Conservation (phyloP, 1,140 invertebrate genomes). For the Nasonia vitripennis region DNA sequence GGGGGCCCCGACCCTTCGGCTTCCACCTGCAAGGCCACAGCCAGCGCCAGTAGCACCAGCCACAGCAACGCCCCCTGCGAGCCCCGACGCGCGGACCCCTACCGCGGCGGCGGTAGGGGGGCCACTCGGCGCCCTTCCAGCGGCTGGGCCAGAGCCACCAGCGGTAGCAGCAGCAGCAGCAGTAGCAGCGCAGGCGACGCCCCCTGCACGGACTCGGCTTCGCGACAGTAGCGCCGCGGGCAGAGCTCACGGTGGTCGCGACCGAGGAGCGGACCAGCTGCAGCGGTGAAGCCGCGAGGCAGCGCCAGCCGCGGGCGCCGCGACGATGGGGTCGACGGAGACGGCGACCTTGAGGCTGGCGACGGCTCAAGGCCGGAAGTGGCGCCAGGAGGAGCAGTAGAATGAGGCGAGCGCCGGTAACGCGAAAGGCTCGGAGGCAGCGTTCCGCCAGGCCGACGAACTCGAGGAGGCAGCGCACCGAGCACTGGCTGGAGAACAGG, state of each 20-base stretch:
- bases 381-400: not conserved
- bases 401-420: not conserved
- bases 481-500: conserved; percentile 47
- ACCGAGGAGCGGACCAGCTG: not conserved
- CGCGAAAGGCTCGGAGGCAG: not conserved
- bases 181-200: conserved; percentile 5
- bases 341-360: not conserved
- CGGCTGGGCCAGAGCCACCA: conserved; percentile 47
- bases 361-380: not conserved
- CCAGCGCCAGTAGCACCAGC: conserved; percentile 51
- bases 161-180: conserved; percentile 34
- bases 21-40: conserved; percentile 55
- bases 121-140: conserved; percentile 27
- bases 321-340: not conserved
- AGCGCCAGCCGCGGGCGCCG: not conserved
- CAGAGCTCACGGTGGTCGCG: too few species aligned
- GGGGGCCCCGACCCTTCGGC: not conserved
- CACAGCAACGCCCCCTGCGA: conserved; percentile 12
- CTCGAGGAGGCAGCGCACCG: conserved; percentile 36
- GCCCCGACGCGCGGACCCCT: not conserved
- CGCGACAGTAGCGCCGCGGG: not conserved
- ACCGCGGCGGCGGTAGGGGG: not conserved
- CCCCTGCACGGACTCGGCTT: not conserved
- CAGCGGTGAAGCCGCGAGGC: not conserved
- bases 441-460: not conserved